Percentiles rank a stretch among this genome's conserved stretches.
phyloP scores from a whole-genome alignment of 30 jellyfish, hydroid and myxozoan genomes.

The Catostylus mosaicus region DNA sequence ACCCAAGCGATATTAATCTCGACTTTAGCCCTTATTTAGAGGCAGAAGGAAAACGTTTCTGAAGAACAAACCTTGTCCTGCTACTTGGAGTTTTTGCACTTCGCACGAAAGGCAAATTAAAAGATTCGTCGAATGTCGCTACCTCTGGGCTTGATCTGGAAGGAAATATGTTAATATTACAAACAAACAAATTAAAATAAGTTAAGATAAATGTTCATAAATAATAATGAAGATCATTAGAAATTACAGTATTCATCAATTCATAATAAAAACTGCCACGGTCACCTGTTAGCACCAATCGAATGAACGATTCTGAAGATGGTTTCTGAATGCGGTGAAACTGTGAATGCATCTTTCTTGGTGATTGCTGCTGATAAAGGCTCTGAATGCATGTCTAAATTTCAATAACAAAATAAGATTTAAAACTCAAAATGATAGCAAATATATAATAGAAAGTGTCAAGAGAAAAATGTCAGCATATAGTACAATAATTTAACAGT shows the following conservation, averaged over 20 bases:
- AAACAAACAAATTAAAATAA: too few relatives aligned
- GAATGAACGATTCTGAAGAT: constrained; percentile 51
- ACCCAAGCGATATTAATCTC: too few relatives aligned
- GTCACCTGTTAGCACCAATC: constrained; percentile 52
- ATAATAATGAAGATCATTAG: too few relatives aligned
- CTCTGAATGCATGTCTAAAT: constrained; percentile 21
- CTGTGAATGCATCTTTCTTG: not conserved
- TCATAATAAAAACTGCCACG: too few relatives aligned
- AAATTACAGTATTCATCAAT: too few relatives aligned
- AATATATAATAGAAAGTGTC: too few relatives aligned
- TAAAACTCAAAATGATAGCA: too few relatives aligned
- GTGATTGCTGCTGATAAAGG: constrained; percentile 57
- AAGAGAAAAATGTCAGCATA: too few relatives aligned
- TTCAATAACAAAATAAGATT: too few relatives aligned
- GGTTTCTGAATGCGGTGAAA: constrained; percentile 33
- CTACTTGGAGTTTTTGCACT: constrained; percentile 30
- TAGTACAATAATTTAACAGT: too few relatives aligned
- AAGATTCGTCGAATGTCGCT: constrained; percentile 9
- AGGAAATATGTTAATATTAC: not conserved
- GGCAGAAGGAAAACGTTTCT: not conserved
- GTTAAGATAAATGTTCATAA: too few relatives aligned
- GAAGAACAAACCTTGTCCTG: constrained; percentile 19
- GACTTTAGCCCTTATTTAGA: too few relatives aligned
- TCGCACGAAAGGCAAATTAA: constrained; percentile 41
- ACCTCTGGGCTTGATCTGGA: constrained; percentile 12